phyloP scores from a whole-genome alignment of 2,113 vertebrate species.

The Accipiter virgatus region DNA sequence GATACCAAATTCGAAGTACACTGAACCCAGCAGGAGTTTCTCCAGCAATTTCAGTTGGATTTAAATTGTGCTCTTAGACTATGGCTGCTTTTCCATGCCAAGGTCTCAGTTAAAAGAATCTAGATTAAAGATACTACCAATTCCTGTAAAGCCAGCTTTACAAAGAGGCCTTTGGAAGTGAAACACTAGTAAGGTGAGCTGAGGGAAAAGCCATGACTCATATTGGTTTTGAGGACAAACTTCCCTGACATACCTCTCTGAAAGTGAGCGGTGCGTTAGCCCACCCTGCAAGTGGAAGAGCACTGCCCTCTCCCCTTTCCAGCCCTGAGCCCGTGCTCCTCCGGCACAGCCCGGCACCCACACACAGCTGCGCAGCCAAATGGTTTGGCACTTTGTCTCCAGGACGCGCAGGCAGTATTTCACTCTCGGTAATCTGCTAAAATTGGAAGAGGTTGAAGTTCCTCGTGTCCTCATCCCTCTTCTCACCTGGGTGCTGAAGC shows the following conservation, averaged over 20 bases:
- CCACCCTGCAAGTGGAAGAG: rapidly evolving
- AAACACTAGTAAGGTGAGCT: neutral
- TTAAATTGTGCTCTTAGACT: neutral
- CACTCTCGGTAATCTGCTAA: neutral
- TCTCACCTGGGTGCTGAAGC: neutral
- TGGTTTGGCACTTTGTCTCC: neutral
- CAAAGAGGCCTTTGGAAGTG: neutral
- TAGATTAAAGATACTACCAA: neutral
- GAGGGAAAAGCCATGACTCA: neutral
- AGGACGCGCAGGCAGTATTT: neutral
- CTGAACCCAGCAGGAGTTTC: neutral
- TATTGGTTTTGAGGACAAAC: neutral
- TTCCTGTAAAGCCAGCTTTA: neutral
- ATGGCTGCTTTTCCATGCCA: neutral
- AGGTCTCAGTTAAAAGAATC: neutral
- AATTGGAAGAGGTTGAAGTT: neutral
- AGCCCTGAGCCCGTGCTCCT: rapidly evolving
- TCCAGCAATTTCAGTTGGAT: neutral
- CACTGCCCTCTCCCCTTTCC: rapidly evolving
- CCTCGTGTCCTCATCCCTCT: neutral
- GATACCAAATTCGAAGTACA: neutral
- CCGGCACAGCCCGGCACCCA: rapidly evolving
- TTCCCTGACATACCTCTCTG: neutral
- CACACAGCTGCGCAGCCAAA: rapidly evolving
- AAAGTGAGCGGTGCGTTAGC: rapidly evolving